Evolutionary conservation across 1,140 invertebrate species (phyloP).

Genomic region (Mya arenaria): DNA sequence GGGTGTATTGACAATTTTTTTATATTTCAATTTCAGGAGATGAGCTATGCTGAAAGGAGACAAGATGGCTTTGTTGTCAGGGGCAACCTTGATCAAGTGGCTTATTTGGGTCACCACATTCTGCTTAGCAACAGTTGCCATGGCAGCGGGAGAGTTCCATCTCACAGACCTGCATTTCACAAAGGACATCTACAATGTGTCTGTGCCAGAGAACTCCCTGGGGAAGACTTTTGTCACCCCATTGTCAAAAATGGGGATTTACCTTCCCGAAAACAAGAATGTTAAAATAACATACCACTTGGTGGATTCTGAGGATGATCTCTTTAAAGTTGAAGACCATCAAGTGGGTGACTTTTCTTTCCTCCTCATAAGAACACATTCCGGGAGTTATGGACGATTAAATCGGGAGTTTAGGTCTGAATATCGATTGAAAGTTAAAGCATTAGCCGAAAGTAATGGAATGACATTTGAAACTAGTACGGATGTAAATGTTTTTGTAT

Average conservation of each 20-base stretch:
- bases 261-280: constrained; percentile 75
- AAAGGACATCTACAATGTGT: constrained; percentile 91
- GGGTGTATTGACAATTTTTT: no score
- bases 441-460: constrained; percentile 83
- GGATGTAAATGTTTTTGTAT: constrained; percentile 89
- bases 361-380: constrained; percentile 91
- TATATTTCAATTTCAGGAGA: no score
- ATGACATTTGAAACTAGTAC: constrained; percentile 86
- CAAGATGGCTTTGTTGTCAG: constrained; percentile 10
- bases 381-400: constrained; percentile 90
- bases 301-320: constrained; percentile 91
- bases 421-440: constrained; percentile 91
- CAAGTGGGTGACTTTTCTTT: constrained; percentile 97
- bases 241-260: constrained; percentile 86
- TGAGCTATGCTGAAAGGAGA: constrained; percentile 15
- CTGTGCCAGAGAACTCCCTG: constrained; percentile 94
- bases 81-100: constrained; percentile 29
- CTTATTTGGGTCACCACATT: constrained; percentile 51
- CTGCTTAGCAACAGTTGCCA: constrained; percentile 42
- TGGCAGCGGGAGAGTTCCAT: constrained; percentile 11
- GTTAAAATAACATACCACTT: constrained; percentile 87
- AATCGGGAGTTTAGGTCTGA: constrained; percentile 94
- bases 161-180: constrained; percentile 85
- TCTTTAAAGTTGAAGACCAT: constrained; percentile 95
- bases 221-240: constrained; percentile 90